Evolutionary conservation across 2,113 vertebrate species (phyloP).

Genomic region (Protobothrops mucrosquamatus): DNA sequence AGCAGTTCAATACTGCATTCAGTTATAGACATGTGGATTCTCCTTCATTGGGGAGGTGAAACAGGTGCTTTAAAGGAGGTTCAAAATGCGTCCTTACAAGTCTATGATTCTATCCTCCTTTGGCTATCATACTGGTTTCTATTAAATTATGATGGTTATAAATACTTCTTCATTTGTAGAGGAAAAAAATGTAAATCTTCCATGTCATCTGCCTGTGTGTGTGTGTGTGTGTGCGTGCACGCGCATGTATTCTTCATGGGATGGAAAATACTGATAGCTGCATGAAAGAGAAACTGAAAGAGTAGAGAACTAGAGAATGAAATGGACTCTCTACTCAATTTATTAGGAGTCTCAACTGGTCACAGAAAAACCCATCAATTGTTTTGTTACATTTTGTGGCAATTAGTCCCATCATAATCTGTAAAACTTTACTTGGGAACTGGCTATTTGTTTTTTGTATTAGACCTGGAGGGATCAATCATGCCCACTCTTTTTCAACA

Average conservation of each 20-base stretch:
- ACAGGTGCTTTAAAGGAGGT: neutral
- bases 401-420: neutral
- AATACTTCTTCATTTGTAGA: neutral
- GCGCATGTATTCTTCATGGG: neutral
- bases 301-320: neutral
- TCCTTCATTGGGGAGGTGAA: neutral
- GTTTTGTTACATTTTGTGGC: neutral
- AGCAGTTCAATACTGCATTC: neutral
- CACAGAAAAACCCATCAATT: neutral
- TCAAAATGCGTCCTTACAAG: neutral
- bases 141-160: neutral
- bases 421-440: neutral
- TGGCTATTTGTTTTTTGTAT: neutral
- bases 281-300: neutral
- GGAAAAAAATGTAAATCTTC: neutral
- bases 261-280: neutral
- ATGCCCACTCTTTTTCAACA: neutral
- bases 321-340: neutral
- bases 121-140: neutral
- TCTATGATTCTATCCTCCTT: neutral
- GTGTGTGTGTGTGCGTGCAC: accelerated
- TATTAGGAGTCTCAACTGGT: neutral
- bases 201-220: neutral
- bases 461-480: neutral
- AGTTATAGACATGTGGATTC: neutral